These are phyloP conservation scores for Caenorhabditis sp. DNA, from an alignment of 2,888 invertebrate genomes.

Conservation along the genomic window DNA sequence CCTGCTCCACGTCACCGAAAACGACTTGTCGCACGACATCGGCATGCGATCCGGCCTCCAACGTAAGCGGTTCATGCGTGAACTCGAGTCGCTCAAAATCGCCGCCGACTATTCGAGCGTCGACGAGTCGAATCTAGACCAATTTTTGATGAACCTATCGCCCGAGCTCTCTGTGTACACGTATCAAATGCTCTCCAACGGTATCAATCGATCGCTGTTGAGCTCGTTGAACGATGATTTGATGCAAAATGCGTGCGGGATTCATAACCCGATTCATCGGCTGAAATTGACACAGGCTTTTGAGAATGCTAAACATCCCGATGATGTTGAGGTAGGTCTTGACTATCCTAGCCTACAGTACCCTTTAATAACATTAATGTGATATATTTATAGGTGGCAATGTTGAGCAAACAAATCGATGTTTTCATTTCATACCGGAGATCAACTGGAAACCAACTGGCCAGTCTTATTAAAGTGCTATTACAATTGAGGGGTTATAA, in stretches of 20 bases:
- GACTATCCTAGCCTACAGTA: too few species aligned
- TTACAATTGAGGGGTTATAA: slow-evolving; percentile 86
- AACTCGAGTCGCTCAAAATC: slow-evolving; percentile 69
- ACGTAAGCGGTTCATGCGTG: slow-evolving; percentile 76
- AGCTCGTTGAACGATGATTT: slow-evolving; percentile 87
- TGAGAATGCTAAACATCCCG: slow-evolving; percentile 68
- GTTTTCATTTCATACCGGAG: slow-evolving; percentile 97
- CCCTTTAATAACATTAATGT: too few species aligned
- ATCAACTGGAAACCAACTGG: slow-evolving; percentile 83
- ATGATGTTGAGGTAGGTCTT: slow-evolving; percentile 71
- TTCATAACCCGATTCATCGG: slow-evolving; percentile 92
- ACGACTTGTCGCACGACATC: slow-evolving; percentile 90
- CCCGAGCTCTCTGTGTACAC: slow-evolving; percentile 85
- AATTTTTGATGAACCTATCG: slow-evolving; percentile 68
- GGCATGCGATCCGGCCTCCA: slow-evolving; percentile 90
- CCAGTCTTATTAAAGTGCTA: slow-evolving; percentile 84
- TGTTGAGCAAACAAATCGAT: slow-evolving; percentile 80
- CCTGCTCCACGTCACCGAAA: slow-evolving; percentile 87
- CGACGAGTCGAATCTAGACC: slow-evolving; percentile 68
- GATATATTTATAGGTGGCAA: too few species aligned
- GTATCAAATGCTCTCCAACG: slow-evolving; percentile 89
- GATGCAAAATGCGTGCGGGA: slow-evolving; percentile 86
- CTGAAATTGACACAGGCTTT: slow-evolving; percentile 88
- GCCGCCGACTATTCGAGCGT: slow-evolving; percentile 69
- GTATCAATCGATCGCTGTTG: slow-evolving; percentile 88